Evolutionary conservation across 2,797 vertebrate species (phyloP).

Genomic region (Oceanodroma leucorhoa): DNA sequence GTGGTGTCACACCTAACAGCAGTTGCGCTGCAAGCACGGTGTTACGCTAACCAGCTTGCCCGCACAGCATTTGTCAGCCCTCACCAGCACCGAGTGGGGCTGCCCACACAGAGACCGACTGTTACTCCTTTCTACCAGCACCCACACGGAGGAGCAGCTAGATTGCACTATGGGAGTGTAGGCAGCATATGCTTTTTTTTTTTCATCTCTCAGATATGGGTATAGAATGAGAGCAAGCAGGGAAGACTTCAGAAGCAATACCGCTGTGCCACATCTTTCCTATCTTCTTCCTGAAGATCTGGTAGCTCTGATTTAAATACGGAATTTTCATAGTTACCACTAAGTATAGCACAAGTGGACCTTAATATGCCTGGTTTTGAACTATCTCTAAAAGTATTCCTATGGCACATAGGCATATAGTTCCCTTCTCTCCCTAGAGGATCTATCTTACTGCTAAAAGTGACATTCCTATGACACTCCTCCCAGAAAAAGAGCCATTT

Average conservation of each 20-base stretch:
- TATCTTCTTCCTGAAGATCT: neutral
- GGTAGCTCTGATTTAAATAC: neutral
- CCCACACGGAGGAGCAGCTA: neutral
- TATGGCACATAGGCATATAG: neutral
- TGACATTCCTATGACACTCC: neutral
- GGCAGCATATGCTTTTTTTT: neutral
- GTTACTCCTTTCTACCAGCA: neutral
- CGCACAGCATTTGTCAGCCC: neutral
- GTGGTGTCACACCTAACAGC: neutral
- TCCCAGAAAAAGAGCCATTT: neutral
- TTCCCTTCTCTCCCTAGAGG: neutral
- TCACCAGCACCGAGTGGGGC: neutral
- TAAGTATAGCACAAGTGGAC: neutral
- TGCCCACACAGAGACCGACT: neutral
- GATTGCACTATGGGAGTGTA: neutral
- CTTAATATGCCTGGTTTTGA: neutral
- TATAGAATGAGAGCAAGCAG: neutral
- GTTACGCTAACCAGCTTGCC: neutral
- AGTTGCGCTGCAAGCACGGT: accelerated
- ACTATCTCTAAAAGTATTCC: neutral
- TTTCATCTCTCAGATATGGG: neutral
- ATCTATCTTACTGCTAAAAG: neutral
- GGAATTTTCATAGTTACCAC: neutral
- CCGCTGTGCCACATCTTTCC: neutral
- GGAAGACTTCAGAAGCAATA: neutral